Evolutionary conservation across 2,888 invertebrate genomes (phyloP), one percentile per base, ranked within the genome.

Genomic region (Phalera bucephala): DNA sequence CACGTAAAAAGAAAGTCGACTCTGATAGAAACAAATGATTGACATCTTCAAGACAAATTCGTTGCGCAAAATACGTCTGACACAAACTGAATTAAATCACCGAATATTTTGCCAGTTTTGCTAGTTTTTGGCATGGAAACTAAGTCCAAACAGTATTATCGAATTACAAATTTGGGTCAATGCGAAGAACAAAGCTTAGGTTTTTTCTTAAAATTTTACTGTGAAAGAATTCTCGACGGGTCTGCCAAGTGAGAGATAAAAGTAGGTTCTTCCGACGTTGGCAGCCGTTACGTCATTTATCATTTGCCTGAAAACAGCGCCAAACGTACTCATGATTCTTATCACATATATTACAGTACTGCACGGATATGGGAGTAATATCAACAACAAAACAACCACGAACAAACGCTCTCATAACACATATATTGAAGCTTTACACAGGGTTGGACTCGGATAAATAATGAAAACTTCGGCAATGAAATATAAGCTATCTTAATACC

Each of bases 201-300:
- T 53, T 62, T 69, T 70, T 59, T 61, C 50, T 47, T 40, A 31
- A 13, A 29, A 15, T 32, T 55, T 59, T 50, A 55, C 59, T 62
- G 63, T 60, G 40, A 35, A 11, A 36, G 6, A 9, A 41, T 42
- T 52, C 50, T 48, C 55, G 58, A 56, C 52, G 40, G 56, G 57
- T 51, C 56, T 78, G 80, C 77, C 77, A 81, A 83, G 62, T 52
- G 62, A 52, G 57, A 64, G 64, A 68, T 60, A 62, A 64, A n/a
- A n/a, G 60, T 49, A 53, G 45, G 50, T 61, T 54, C 33, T 45
- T 56, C 50, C 50, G 51, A 50, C 57, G 57, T 72, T 74, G 73
- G 72, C 75, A 72, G 43, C 44, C 43, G 49, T 47, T 50, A 51
- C 45, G 56, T 65, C 61, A 65, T 80, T 64, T 66, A 65, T 75